phyloP scores from a whole-genome alignment of 2,113 vertebrate species.

The Syngnathus floridae region DNA sequence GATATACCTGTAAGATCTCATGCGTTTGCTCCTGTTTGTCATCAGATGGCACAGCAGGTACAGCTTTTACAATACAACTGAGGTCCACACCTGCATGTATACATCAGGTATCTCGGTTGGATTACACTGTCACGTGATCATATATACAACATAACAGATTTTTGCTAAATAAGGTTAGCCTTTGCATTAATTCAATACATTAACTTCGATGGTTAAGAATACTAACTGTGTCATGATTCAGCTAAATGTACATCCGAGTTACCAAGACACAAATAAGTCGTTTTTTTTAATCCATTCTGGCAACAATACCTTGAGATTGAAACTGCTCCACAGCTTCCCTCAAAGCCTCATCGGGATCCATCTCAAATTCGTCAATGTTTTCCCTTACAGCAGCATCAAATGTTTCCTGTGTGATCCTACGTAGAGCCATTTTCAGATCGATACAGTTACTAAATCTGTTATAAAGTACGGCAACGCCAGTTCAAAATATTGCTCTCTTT shows the following conservation, averaged over 20 bases:
- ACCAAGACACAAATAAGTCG: not conserved
- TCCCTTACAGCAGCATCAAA: slow-evolving; percentile 86
- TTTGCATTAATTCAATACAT: not conserved
- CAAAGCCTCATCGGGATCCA: slow-evolving; percentile 82
- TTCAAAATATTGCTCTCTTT: not conserved
- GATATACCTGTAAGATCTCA: slow-evolving; percentile 78
- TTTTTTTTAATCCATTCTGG: fast-evolving
- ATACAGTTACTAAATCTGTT: not conserved
- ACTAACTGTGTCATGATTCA: not conserved
- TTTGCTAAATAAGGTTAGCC: not conserved
- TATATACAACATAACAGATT: not conserved
- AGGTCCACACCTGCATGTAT: slow-evolving; percentile 82
- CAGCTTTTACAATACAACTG: slow-evolving; percentile 81
- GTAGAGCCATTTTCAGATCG: slow-evolving; percentile 72
- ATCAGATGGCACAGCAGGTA: slow-evolving; percentile 46
- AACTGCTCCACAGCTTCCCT: slow-evolving; percentile 87
- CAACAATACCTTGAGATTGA: slow-evolving; percentile 81
- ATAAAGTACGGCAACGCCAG: not conserved
- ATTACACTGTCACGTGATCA: not conserved
- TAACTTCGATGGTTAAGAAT: too few species aligned
- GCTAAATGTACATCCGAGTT: not conserved
- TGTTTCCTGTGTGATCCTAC: slow-evolving; percentile 85
- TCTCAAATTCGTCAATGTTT: slow-evolving; percentile 86
- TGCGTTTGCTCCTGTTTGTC: slow-evolving; percentile 71
- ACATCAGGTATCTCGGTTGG: not conserved